Evolutionary conservation across 2,888 invertebrate genomes (phyloP).

Genomic region (Nomada lathburiana): DNA sequence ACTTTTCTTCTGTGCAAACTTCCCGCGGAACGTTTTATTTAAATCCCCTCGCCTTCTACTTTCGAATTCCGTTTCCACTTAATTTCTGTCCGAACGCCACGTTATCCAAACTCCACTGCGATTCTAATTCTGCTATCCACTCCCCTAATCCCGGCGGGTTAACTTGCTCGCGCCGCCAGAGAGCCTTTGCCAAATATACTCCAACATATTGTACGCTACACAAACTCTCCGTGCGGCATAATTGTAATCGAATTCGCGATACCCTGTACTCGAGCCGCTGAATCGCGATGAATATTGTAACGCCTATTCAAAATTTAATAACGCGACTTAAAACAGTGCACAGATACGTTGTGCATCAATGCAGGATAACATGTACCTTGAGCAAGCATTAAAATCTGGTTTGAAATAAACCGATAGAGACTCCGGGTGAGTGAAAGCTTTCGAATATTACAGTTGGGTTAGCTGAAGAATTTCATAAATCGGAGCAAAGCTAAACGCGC

Average conservation of each 20-base stretch:
- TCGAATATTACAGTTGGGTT: background rate
- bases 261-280: background rate
- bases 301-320: background rate
- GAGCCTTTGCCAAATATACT: slow-evolving; percentile 18
- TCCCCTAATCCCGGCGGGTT: slow-evolving; percentile 6
- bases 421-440: background rate
- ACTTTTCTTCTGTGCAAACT: background rate
- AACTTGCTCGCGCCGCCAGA: slow-evolving; percentile 17
- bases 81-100: slow-evolving; percentile 23
- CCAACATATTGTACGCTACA: background rate
- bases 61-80: slow-evolving; percentile 38
- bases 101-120: slow-evolving; percentile 41
- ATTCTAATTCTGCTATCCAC: slow-evolving; percentile 29
- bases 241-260: slow-evolving; percentile 24
- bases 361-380: too few relatives aligned
- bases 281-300: background rate
- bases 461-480: slow-evolving; percentile 13
- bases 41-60: slow-evolving; percentile 5
- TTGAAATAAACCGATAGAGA: background rate
- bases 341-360: too few relatives aligned
- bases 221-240: slow-evolving; percentile 3
- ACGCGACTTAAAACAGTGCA: too few relatives aligned
- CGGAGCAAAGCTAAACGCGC: background rate
- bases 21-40: background rate
- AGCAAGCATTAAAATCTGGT: too few relatives aligned